A percentile compares a stretch with the other conserved stretches of the same genome.
These are phyloP conservation scores for Abrostola triplasia DNA, from an alignment of 2,888 invertebrate genomes.

Conservation along the genomic window DNA sequence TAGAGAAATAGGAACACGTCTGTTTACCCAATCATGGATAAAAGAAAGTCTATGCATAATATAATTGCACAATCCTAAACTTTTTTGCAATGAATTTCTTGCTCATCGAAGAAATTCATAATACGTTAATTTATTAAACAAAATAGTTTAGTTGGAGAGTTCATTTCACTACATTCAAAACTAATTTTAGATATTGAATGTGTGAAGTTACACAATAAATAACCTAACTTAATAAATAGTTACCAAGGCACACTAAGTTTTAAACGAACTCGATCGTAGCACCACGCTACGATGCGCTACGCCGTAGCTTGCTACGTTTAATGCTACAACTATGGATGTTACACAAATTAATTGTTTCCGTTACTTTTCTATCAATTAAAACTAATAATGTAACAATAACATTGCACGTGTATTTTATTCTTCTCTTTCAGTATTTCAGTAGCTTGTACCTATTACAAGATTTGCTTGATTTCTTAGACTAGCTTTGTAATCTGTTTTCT, in stretches of 20 bases:
- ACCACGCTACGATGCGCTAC: conserved; percentile 47
- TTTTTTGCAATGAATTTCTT: background rate
- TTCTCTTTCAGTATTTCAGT: no score
- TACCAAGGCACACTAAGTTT: conserved; percentile 46
- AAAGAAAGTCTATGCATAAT: no score
- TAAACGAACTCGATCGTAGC: conserved; percentile 44
- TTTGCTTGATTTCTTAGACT: no score
- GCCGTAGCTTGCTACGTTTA: conserved; percentile 31
- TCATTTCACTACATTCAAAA: conserved; percentile 30
- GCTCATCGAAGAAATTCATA: conserved; percentile 12
- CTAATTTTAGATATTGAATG: conserved; percentile 52
- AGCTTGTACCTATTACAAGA: no score
- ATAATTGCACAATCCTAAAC: no score
- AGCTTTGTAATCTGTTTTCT: no score
- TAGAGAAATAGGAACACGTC: no score
- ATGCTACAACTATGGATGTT: conserved; percentile 31
- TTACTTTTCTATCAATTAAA: conserved; percentile 16
- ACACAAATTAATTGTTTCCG: conserved; percentile 39
- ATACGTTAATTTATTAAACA: conserved; percentile 15
- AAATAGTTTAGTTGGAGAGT: conserved; percentile 22
- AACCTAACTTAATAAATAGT: conserved; percentile 52
- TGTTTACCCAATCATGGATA: no score
- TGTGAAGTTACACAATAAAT: conserved; percentile 51
- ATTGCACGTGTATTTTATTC: background rate
- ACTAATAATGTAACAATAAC: conserved; percentile 3